Conservation (phyloP, 2,888 invertebrate species). For the Tortrix viridana region DNA sequence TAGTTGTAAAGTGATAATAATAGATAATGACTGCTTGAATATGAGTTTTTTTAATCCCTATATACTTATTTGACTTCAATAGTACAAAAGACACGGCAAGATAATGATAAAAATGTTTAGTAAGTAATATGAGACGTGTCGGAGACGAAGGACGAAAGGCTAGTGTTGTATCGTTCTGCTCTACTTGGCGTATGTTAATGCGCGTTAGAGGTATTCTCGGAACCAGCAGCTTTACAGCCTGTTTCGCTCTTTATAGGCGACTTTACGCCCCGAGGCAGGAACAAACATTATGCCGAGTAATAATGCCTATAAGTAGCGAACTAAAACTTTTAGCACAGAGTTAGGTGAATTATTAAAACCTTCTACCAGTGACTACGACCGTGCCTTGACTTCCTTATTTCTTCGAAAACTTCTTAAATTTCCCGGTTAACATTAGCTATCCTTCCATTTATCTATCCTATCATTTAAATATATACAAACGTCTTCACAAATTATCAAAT, state of each 20-base stretch:
- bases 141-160: conserved; percentile 33
- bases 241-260: conserved; percentile 19
- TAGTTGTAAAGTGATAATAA: neutral
- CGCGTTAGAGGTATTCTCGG: conserved; percentile 31
- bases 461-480: no score
- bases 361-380: no score
- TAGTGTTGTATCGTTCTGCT: conserved; percentile 35
- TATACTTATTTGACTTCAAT: neutral
- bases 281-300: conserved; percentile 4
- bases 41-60: neutral
- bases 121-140: neutral
- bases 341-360: no score
- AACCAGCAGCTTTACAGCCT: conserved; percentile 26
- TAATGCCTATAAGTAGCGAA: neutral
- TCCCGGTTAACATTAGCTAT: no score
- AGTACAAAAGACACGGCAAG: neutral
- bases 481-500: no score
- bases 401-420: no score
- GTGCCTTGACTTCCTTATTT: no score
- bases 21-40: neutral
- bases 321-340: neutral
- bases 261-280: conserved; percentile 21
- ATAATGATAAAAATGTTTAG: neutral
- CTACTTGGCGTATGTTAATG: conserved; percentile 29
- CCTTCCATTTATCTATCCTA: no score